Evolutionary conservation across 2,888 invertebrate species (phyloP).

Genomic region (Anagyrus pseudococci): DNA sequence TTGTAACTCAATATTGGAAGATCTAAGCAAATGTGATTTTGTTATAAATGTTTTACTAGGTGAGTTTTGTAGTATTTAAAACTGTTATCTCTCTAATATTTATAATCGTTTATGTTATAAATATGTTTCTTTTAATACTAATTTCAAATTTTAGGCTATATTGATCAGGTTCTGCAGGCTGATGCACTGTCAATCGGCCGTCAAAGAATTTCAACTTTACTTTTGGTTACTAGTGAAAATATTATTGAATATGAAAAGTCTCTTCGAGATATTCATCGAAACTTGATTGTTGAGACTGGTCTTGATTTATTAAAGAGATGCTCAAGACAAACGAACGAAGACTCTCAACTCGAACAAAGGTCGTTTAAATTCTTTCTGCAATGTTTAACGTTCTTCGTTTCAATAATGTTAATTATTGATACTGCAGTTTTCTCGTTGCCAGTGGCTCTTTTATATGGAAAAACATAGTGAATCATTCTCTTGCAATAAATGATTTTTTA

Average conservation of each 20-base stretch:
- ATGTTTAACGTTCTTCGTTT: neutral
- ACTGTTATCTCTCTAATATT: too few species aligned
- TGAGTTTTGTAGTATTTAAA: conserved; percentile 42
- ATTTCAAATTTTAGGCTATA: too few species aligned
- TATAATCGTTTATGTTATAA: too few species aligned
- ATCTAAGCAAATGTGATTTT: conserved; percentile 43
- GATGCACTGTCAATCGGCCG: conserved; percentile 42
- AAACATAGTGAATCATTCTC: conserved; percentile 49
- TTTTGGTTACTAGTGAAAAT: conserved; percentile 46
- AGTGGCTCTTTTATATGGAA: conserved; percentile 62
- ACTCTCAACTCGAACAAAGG: conserved; percentile 55
- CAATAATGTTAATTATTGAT: neutral
- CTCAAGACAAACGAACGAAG: conserved; percentile 43
- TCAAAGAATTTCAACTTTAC: conserved; percentile 50
- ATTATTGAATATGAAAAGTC: conserved; percentile 39
- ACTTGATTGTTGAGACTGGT: conserved; percentile 41
- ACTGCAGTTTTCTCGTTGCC: conserved; percentile 56
- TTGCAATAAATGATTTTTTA: conserved; percentile 53
- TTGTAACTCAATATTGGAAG: conserved; percentile 27
- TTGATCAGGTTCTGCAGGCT: too few species aligned
- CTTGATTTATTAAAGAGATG: conserved; percentile 45
- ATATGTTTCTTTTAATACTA: too few species aligned
- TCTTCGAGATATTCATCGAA: conserved; percentile 38
- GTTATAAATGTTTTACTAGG: conserved; percentile 41
- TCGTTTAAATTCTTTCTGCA: too few species aligned